Base-by-base conservation (phyloP, 2,888 invertebrate species). In the Hypomecis punctinalis region DNA sequence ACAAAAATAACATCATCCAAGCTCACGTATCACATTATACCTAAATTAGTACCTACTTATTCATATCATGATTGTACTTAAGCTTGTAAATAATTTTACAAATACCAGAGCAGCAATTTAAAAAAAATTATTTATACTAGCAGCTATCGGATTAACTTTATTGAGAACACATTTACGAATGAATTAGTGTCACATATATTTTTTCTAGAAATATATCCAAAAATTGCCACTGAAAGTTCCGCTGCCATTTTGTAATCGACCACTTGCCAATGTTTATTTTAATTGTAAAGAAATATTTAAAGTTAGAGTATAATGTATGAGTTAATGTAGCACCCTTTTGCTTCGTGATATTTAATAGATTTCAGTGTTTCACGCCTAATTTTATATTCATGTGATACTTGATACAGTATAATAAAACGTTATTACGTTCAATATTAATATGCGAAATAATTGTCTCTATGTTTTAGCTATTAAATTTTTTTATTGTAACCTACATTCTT, bases 51-150 rank as follows among this genome's bases (percentile, higher is more conserved):
- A 87, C 84, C 81, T 89, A 81, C 68, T 81, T 81, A 80, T 81
- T 82, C 91, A 92, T 92, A 92, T 91, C 91, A 91, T 88, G 56
- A 82, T 79, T 81, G 85, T 88, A 89, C 81, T 77, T 89, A 89
- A 85, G 81, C 84, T 82, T 90, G 85, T 88, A 88, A 79, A 83
- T 87, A 87, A 52, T 68, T 78, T 79, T 77, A 77, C 77, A 48
- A 62, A 40, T 59, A 67, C 46, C 67, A 69, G 59, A 49, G 46
- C 59, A 63, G 58, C 47, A 42, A 49, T 63, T 53, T 59, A 48
- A 57, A 63, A 43, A 37, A 46, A 42, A 58, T 54, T 45, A 59
- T 63, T 64, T 55, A 55, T 47, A 10, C 5, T 57, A 56, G 47
- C 60, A 51, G 60, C 57, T 48, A 61, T 61, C 54, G 37, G 57